These are phyloP conservation scores for Lepeophtheirus salmonis DNA, from an alignment of 1,140 invertebrate species.

Conservation along the genomic window DNA sequence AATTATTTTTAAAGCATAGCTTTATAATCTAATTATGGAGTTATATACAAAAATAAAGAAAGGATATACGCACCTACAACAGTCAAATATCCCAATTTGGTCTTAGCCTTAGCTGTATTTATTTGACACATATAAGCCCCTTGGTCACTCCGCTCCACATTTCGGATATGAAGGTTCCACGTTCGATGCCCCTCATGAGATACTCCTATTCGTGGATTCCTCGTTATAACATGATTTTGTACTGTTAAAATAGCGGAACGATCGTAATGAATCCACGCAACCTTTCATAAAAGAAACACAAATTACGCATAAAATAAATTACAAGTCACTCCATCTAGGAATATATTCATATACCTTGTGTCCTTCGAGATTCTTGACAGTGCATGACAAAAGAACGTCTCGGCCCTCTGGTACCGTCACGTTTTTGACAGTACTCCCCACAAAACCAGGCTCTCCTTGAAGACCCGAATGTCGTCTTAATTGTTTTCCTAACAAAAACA, in stretches of 20 bases:
- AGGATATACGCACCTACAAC: conserved; percentile 60
- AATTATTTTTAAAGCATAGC: too few relatives aligned
- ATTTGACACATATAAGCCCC: conserved; percentile 92
- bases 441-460: conserved; percentile 7
- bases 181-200: conserved; percentile 64
- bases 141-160: conserved; percentile 71
- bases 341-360: conserved; percentile 20
- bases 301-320: conserved; percentile 11
- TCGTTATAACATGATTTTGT: conserved; percentile 55
- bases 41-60: not conserved
- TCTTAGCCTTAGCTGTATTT: conserved; percentile 78
- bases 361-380: conserved; percentile 23
- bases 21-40: too few relatives aligned
- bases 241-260: conserved; percentile 79
- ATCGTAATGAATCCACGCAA: conserved; percentile 86
- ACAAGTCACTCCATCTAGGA: not conserved
- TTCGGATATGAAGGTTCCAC: conserved; percentile 73
- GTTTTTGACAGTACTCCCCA: conserved; percentile 17
- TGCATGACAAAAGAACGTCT: conserved; percentile 22
- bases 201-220: conserved; percentile 72
- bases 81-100: conserved; percentile 72
- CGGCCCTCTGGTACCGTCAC: conserved; percentile 22
- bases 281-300: conserved; percentile 28
- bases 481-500: not conserved
- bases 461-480: not conserved